Evolutionary conservation across 2,888 invertebrate species (phyloP), one percentile per base, ranked within the genome.

Genomic region (Agrotis ipsilon): DNA sequence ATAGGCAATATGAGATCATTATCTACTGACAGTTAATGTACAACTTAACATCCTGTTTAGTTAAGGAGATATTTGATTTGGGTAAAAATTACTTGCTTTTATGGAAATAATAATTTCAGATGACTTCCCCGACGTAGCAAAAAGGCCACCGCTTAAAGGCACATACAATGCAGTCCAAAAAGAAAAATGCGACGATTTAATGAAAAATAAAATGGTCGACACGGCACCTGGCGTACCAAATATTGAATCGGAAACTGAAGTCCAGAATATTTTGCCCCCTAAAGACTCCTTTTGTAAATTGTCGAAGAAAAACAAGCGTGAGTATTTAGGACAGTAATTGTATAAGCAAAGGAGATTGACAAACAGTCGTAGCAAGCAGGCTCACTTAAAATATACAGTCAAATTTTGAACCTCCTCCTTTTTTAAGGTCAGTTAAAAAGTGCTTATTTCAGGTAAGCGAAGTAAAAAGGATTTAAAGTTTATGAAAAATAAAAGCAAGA

Each of bases 181-280:
- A 21, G 21, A 2, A 4, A 73, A 48, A 48, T 16, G 14, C 19
- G 13, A 3, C 7, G 19, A 39, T 39, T 0, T 2, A 16, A 24
- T 5, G 19, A 9, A 21, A 19, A 7, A 45, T 2, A 51, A 43
- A 13, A 3, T 2, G 11, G 2, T 21, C 27, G n/a, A 7, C 11
- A 45, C 16, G 6, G 27, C 51, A 7, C 0, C 2, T 48, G 13
- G 24, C 45, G 0, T 72, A 24, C 24, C 60, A 14, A 2, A 24
- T 60, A 24, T 45, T 1, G 54, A 60, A n/a, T 78, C 79, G n/a
- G 79, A 79, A 39, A 72, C 4, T 14, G 73, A 72, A 57, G 24
- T 79, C 13, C 13, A 61, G 0, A 72, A 3, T 57, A 51, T 51
- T 46, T 24, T 51, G 7, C 73, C 61, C 1, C 51, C 16, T 21